Percentiles rank a stretch among this genome's conserved stretches.
Conservation (phyloP, 2,888 invertebrate genomes). For the Junonia oenone region DNA sequence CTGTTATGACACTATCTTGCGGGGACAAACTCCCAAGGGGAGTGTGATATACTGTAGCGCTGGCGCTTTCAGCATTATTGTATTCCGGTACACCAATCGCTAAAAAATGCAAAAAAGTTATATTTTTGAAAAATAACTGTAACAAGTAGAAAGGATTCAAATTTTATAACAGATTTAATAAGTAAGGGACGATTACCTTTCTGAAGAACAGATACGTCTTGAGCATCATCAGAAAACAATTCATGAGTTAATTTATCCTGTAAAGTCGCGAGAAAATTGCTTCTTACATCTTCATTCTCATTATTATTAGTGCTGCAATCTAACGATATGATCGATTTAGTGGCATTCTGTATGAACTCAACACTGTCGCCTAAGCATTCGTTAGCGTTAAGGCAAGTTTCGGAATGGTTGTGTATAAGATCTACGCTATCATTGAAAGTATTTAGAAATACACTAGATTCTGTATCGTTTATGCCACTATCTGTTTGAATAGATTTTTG, state of each 20-base stretch:
- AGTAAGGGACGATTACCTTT: conserved; percentile 15
- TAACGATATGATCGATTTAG: conserved; percentile 48
- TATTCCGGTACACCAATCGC: background rate
- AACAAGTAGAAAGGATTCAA: background rate
- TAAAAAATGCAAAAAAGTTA: too few species aligned
- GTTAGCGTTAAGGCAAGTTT: conserved; percentile 58
- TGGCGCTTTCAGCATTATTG: background rate
- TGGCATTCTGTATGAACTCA: conserved; percentile 46
- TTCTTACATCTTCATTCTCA: conserved; percentile 12
- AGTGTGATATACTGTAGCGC: conserved; percentile 12
- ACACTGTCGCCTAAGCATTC: conserved; percentile 58
- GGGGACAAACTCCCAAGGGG: conserved; percentile 19
- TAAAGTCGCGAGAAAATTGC: conserved; percentile 16
- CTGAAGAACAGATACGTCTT: conserved; percentile 32
- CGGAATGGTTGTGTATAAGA: conserved; percentile 68
- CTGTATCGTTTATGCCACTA: conserved; percentile 54
- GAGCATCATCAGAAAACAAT: conserved; percentile 42
- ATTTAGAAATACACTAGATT: conserved; percentile 39
- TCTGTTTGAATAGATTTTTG: conserved; percentile 30
- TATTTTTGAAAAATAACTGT: background rate
- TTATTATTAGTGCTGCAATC: conserved; percentile 36
- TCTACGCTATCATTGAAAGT: conserved; percentile 48
- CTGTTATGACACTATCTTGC: conserved; percentile 55
- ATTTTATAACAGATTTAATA: background rate
- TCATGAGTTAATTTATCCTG: conserved; percentile 33